These are phyloP conservation scores for Zaprionus bogoriensis DNA, from an alignment of 2,888 invertebrate genomes.

Conservation along the genomic window DNA sequence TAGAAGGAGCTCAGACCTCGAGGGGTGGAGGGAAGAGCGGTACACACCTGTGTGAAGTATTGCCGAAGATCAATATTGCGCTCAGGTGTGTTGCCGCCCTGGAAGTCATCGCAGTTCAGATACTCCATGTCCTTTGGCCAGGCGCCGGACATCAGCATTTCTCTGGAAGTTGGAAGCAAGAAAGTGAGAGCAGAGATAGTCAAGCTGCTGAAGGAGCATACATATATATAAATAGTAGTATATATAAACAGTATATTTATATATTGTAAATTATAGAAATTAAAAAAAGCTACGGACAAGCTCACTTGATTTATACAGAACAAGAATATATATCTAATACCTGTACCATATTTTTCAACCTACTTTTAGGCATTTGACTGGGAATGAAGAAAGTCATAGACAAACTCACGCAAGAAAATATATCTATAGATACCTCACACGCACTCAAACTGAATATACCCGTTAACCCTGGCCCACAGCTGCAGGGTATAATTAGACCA, in stretches of 20 bases:
- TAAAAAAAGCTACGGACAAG: too few species aligned
- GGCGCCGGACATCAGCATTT: constrained; percentile 87
- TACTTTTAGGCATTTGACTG: too few species aligned
- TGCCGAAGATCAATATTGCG: constrained; percentile 88
- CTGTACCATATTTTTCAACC: too few species aligned
- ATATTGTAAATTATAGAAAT: too few species aligned
- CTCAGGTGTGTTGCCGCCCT: constrained; percentile 89
- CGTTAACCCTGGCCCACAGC: not conserved
- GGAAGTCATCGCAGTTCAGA: constrained; percentile 90
- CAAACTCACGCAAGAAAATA: too few species aligned
- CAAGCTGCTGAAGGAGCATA: not conserved
- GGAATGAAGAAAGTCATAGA: too few species aligned
- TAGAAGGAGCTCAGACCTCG: not conserved
- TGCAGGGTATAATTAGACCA: not conserved
- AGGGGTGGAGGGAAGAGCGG: not conserved
- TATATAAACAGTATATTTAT: too few species aligned
- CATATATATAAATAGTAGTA: too few species aligned
- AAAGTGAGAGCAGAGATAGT: not conserved
- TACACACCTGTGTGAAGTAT: constrained; percentile 86
- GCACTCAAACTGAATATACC: not conserved
- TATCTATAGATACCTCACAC: not conserved
- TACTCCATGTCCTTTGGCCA: constrained; percentile 90
- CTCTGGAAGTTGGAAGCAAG: constrained; percentile 82
- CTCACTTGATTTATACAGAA: too few species aligned
- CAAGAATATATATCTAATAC: too few species aligned